A percentile compares a stretch with the other conserved stretches of the same genome.
These are phyloP conservation scores for Nomada ferruginata DNA, from an alignment of 2,888 invertebrate species.

Conservation along the genomic window DNA sequence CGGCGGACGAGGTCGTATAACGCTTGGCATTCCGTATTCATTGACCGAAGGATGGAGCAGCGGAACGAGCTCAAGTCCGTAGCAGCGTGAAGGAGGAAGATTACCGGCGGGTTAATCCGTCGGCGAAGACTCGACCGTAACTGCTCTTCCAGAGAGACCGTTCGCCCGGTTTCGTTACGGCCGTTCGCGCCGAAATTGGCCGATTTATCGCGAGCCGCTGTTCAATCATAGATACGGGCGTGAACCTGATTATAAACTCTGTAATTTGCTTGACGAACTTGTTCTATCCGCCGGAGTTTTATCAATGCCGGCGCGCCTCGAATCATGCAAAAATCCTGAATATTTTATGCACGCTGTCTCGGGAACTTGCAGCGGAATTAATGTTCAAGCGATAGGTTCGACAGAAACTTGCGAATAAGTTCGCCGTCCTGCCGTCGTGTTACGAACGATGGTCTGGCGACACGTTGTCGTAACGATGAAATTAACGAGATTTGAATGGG, in stretches of 20 bases:
- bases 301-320: neutral
- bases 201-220: constrained; percentile 56
- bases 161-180: constrained; percentile 66
- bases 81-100: constrained; percentile 61
- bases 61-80: constrained; percentile 46
- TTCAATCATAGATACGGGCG: constrained; percentile 59
- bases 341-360: too few species aligned
- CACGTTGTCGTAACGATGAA: constrained; percentile 56
- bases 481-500: constrained; percentile 54
- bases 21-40: constrained; percentile 72
- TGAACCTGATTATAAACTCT: constrained; percentile 58
- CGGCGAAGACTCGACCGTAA: constrained; percentile 55
- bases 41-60: constrained; percentile 60
- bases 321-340: neutral
- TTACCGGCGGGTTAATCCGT: constrained; percentile 76
- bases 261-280: constrained; percentile 59
- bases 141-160: constrained; percentile 59
- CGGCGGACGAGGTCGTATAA: constrained; percentile 45
- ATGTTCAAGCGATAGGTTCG: neutral
- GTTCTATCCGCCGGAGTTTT: neutral
- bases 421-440: constrained; percentile 46
- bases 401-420: constrained; percentile 19
- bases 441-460: constrained; percentile 1
- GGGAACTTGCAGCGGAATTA: too few species aligned
- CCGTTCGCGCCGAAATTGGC: constrained; percentile 66